Conservation (phyloP, 2,797 vertebrate genomes). For the Spheniscus humboldti region DNA sequence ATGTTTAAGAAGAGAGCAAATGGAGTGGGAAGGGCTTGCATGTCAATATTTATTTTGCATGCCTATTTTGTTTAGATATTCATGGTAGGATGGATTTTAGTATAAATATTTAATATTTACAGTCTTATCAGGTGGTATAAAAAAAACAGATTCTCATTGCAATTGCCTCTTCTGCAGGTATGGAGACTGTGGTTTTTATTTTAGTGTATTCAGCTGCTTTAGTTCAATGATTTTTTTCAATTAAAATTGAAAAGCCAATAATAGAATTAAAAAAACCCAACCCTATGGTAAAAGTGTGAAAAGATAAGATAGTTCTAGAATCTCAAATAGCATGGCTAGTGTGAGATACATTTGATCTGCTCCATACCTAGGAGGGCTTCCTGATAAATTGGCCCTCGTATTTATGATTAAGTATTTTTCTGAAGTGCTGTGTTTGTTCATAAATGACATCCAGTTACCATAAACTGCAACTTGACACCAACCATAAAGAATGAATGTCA, state of each 20-base stretch:
- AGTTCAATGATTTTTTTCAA: neutral
- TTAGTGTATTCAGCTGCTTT: neutral
- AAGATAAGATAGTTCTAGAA: neutral
- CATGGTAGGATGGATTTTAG: neutral
- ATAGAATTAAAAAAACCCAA: neutral
- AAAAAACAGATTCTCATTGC: neutral
- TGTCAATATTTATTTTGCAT: neutral
- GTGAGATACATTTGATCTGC: too few species aligned
- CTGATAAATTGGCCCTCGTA: neutral
- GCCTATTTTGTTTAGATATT: neutral
- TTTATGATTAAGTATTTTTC: neutral
- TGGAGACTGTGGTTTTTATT: neutral
- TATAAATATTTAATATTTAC: neutral
- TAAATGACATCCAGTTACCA: neutral
- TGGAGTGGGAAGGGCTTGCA: neutral
- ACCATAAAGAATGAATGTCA: neutral
- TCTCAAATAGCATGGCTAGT: neutral
- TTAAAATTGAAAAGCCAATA: neutral
- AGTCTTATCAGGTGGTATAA: neutral
- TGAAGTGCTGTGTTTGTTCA: neutral
- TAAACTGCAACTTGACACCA: neutral
- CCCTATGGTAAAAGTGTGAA: neutral
- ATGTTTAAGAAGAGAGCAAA: neutral
- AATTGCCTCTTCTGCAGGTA: neutral
- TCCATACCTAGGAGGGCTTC: neutral